Base-by-base conservation (phyloP, 2,888 invertebrate genomes). In the Ophion obscuratus region DNA sequence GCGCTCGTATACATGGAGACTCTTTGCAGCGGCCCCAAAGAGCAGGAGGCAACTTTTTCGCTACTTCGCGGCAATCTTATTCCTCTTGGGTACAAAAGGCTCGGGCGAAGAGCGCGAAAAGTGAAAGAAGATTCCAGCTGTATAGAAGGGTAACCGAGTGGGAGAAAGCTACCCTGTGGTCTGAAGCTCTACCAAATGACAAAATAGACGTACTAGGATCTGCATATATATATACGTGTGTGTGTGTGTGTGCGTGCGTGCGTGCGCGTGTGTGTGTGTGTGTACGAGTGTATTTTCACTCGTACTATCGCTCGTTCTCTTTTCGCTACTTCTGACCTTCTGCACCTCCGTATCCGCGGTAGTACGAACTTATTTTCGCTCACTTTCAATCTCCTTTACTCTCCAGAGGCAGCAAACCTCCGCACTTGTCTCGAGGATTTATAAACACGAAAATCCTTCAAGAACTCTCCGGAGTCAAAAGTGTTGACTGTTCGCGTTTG, bases 21-120 rank as follows among this genome's bases (percentile, higher is more conserved):
- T 76, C 81, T 68, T 85, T 76, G 71, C 53, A 47, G 31, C 59
- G 53, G 76, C 75, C 81, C 80, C 61, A 70, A 67, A 57, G 73
- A 80, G 67, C 64, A 64, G 53, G 14, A 71, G 71, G 66, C 61
- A 85, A 83, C 71, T 83, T 83, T 83, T 68, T 80, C 57, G 73
- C 71, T 80, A 74, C 66, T 80, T 64, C 68, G 77, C 47, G 53
- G 67, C 59, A 40, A n/a, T 81, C 76, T 73, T 44, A 31, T 81
- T 62, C 61, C 73, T 68, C 75, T 44, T 40, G 59, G 31, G 20
- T 62, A 61, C 76, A 47, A 86, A 81, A 82, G 79, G 67, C 27
- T 17, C 40, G 27, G 36, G 67, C 57, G 53, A 80, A 76, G 71
- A 76, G 80, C 68, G 71, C 59, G 59, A 67, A 78, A 71, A 84